These are phyloP conservation scores for Setipinna tenuifilis DNA, from an alignment of 2,797 vertebrate genomes.

Conservation along the genomic window DNA sequence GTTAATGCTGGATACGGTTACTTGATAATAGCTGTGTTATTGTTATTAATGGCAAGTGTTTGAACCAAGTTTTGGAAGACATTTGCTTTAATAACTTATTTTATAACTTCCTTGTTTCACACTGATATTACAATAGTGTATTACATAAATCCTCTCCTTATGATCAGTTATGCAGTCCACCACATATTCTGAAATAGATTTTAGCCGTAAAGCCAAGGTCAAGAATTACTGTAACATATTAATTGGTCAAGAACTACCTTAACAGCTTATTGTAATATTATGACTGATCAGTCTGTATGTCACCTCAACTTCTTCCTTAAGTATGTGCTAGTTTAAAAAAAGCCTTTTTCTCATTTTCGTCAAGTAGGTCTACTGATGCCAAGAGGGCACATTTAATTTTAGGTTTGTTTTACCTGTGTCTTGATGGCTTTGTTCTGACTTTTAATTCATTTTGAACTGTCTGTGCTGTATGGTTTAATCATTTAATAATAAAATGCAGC, in stretches of 20 bases:
- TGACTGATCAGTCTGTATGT: neutral
- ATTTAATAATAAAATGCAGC: neutral
- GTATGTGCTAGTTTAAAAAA: neutral
- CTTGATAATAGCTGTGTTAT: neutral
- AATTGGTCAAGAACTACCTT: too few relatives aligned
- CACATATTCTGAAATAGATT: neutral
- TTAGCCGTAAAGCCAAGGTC: neutral
- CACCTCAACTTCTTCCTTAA: neutral
- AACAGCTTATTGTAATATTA: neutral
- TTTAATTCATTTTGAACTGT: neutral
- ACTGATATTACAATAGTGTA: neutral
- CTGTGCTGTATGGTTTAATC: neutral
- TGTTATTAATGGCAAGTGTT: slow-evolving; percentile 4
- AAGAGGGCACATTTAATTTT: neutral
- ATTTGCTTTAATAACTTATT: neutral
- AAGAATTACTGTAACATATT: neutral
- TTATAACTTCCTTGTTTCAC: neutral
- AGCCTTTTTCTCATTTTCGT: neutral
- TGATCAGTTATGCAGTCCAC: neutral
- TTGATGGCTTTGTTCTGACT: neutral
- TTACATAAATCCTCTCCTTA: neutral
- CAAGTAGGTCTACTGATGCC: neutral
- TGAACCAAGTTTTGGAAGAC: slow-evolving; percentile 4
- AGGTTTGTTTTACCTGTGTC: neutral
- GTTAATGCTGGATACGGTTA: neutral